Conservation (phyloP, 2,113 vertebrate species). For the human (Homo sapiens) region GRCh38 chr4:71678001-71678500, state of each 20-base stretch:
- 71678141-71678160: not conserved
- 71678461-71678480: constrained; percentile 4
- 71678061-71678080: not conserved
- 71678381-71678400: not conserved
- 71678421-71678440: not conserved
- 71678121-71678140: not conserved
- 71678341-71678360: not conserved
- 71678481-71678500: not conserved
- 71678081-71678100: not conserved
- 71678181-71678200: not conserved
- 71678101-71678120: not conserved
- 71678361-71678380: not conserved
- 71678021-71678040: not conserved
- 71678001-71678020: not conserved
- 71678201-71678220: not conserved
- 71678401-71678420: not conserved
- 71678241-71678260: not conserved
- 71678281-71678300: not conserved
- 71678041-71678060: not conserved
- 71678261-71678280: not conserved
- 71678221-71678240: not conserved
- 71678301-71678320: not conserved
- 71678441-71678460: not conserved
- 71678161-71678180: not conserved
- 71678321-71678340: not conserved